Evolutionary conservation across 2,888 invertebrate species (phyloP).

Genomic region (Phaonia tiefii): DNA sequence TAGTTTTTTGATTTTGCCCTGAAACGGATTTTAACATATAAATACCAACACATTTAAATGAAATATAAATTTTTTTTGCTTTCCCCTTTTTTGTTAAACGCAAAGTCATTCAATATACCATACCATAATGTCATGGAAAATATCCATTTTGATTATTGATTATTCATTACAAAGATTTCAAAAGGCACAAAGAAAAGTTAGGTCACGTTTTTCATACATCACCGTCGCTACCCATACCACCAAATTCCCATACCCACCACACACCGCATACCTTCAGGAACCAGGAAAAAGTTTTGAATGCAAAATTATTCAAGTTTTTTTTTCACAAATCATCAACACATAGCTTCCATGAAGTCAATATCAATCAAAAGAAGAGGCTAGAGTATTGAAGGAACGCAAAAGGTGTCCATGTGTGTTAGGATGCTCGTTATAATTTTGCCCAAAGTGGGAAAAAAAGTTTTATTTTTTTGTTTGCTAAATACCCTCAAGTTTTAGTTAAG

Average conservation of each 20-base stretch:
- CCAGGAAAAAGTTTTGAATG: slow-evolving; percentile 30
- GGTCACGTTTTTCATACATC: slow-evolving; percentile 58
- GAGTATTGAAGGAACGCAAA: slow-evolving; percentile 1
- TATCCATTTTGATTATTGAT: slow-evolving; percentile 47
- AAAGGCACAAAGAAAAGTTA: slow-evolving; percentile 39
- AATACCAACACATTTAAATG: too few species aligned
- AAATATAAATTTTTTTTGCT: slow-evolving; percentile 47
- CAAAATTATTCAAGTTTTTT: slow-evolving; percentile 34
- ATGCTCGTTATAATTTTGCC: slow-evolving; percentile 53
- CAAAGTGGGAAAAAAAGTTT: slow-evolving; percentile 21
- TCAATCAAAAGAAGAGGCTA: slow-evolving; percentile 32
- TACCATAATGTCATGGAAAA: background rate
- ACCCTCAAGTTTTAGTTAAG: slow-evolving; percentile 50
- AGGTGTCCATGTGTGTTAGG: slow-evolving; percentile 33
- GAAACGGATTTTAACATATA: background rate
- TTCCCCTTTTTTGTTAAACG: background rate
- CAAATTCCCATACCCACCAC: background rate
- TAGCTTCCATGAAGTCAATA: slow-evolving; percentile 42
- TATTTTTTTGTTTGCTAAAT: slow-evolving; percentile 20
- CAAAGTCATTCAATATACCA: background rate
- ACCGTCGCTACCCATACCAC: slow-evolving; percentile 14
- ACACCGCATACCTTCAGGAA: background rate
- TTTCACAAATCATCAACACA: slow-evolving; percentile 51
- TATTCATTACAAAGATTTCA: slow-evolving; percentile 48
- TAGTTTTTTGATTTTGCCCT: too few species aligned